Conservation (phyloP, 2,888 invertebrate species). For the Stenoptilia bipunctidactyla region DNA sequence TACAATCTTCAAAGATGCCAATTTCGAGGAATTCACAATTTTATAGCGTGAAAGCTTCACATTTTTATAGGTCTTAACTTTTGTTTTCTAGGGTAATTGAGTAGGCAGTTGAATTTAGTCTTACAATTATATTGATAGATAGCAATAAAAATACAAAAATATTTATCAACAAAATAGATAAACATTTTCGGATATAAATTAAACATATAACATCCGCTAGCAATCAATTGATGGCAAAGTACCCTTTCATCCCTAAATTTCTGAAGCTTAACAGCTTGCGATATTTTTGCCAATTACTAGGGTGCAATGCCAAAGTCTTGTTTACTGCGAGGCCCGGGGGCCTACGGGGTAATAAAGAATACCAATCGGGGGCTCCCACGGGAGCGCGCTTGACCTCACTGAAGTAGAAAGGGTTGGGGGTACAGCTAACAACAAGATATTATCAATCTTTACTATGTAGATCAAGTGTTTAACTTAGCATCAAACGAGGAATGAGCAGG, state of each 20-base stretch:
- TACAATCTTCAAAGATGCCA: conserved; percentile 12
- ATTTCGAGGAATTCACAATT: conserved; percentile 14
- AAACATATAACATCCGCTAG: background rate
- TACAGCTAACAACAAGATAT: conserved; percentile 16
- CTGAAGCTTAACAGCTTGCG: conserved; percentile 23
- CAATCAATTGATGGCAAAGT: background rate
- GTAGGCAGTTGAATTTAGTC: too few species aligned
- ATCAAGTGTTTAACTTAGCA: too few species aligned
- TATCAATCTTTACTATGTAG: too few species aligned
- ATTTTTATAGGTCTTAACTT: too few species aligned
- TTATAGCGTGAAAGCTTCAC: too few species aligned
- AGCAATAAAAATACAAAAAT: too few species aligned
- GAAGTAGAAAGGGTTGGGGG: conserved; percentile 24
- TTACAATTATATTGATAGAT: too few species aligned
- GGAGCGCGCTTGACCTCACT: conserved; percentile 24
- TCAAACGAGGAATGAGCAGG: too few species aligned
- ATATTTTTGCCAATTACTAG: conserved; percentile 40
- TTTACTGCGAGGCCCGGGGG: conserved; percentile 29
- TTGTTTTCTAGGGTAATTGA: too few species aligned
- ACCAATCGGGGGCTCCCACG: conserved; percentile 35
- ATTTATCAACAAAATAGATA: too few species aligned
- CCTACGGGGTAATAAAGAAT: conserved; percentile 41
- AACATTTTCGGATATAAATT: background rate
- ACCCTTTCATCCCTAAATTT: background rate
- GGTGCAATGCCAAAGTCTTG: conserved; percentile 37